A percentile compares a stretch with the other conserved stretches of the same genome.
phyloP scores from a whole-genome alignment of 2,888 invertebrate species.

The Caenorhabditis sp. region DNA sequence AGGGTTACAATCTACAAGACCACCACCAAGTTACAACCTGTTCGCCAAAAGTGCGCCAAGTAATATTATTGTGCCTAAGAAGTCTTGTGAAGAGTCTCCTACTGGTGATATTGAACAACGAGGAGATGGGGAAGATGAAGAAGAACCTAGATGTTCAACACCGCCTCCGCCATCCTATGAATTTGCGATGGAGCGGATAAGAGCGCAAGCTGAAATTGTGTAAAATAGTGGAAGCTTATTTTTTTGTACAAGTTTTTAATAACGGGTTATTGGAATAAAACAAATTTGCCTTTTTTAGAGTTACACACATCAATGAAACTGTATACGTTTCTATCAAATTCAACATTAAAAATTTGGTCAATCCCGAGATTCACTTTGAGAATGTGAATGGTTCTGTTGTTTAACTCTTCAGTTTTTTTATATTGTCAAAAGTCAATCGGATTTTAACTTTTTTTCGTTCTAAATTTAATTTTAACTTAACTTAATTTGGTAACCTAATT shows the following conservation, averaged over 20 bases:
- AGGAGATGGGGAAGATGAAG: not conserved
- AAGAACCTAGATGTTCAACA: slow-evolving; percentile 2
- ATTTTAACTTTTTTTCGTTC: too few species aligned
- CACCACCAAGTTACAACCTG: slow-evolving; percentile 39
- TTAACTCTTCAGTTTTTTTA: too few species aligned
- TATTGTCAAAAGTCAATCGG: too few species aligned
- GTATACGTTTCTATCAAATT: too few species aligned
- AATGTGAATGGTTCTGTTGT: too few species aligned
- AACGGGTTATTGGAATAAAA: not conserved
- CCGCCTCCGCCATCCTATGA: slow-evolving; percentile 26
- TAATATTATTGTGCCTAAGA: not conserved
- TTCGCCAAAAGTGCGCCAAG: slow-evolving; percentile 18
- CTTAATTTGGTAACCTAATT: too few species aligned
- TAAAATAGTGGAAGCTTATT: not conserved
- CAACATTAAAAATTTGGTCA: too few species aligned
- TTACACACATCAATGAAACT: too few species aligned
- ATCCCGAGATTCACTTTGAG: too few species aligned
- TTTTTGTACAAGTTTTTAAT: not conserved
- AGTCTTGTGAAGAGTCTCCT: not conserved
- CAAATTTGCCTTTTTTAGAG: not conserved
- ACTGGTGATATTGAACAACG: not conserved
- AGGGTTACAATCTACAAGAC: slow-evolving; percentile 22
- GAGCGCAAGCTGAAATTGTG: not conserved
- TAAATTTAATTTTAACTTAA: too few species aligned
- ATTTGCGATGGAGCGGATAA: slow-evolving; percentile 30